Evolutionary conservation across 2,888 invertebrate species (phyloP).

Genomic region (Drosophila mulleri): DNA sequence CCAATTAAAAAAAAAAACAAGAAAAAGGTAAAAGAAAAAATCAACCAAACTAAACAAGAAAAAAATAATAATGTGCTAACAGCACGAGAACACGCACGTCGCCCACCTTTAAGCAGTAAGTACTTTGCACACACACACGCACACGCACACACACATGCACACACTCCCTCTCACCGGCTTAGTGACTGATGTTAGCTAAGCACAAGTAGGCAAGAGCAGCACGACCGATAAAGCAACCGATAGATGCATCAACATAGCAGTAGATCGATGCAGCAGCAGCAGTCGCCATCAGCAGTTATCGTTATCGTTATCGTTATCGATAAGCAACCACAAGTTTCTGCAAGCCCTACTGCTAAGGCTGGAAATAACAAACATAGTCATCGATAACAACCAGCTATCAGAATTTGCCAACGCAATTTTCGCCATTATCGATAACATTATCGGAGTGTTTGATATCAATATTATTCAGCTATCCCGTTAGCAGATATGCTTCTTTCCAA

Average conservation of each 20-base stretch:
- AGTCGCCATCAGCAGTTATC: conserved; percentile 20
- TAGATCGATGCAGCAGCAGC: neutral
- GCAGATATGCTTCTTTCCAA: no score
- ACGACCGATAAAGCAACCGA: conserved; percentile 37
- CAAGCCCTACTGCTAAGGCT: conserved; percentile 17
- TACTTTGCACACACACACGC: conserved; percentile 52
- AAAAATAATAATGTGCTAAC: conserved; percentile 55
- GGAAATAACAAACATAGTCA: neutral
- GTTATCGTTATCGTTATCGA: conserved; percentile 35
- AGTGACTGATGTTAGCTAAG: conserved; percentile 29
- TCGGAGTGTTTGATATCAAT: no score
- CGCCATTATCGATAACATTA: neutral
- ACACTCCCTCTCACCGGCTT: neutral
- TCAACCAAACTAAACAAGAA: conserved; percentile 6
- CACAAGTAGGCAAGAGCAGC: conserved; percentile 24
- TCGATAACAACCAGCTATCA: neutral
- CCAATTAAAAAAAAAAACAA: conserved; percentile 47
- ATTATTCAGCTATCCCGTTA: no score
- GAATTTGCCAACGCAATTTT: accelerated
- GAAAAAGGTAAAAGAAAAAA: conserved; percentile 35
- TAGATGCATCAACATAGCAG: neutral
- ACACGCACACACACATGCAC: conserved; percentile 16
- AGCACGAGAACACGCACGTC: conserved; percentile 73
- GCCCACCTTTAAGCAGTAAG: conserved; percentile 64
- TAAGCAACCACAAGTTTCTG: neutral